Evolutionary conservation across 2,113 vertebrate species (phyloP).

Genomic region (Gymnarchus niloticus): DNA sequence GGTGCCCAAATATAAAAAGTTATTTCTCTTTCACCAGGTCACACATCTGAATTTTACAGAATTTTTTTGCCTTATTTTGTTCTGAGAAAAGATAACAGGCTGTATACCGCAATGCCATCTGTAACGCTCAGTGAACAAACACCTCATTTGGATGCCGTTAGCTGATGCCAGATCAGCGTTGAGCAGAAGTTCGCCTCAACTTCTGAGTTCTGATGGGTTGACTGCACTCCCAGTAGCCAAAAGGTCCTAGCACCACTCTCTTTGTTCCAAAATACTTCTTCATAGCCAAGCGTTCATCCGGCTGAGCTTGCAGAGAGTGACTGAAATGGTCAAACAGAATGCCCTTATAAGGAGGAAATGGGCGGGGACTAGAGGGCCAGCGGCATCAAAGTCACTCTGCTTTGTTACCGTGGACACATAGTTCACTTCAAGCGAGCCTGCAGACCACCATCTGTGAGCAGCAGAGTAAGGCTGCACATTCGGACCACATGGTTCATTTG

Average conservation of each 20-base stretch:
- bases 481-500: neutral
- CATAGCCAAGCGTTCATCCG: neutral
- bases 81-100: neutral
- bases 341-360: too few relatives aligned
- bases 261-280: neutral
- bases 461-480: neutral
- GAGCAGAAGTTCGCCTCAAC: too few relatives aligned
- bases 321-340: too few relatives aligned
- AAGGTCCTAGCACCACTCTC: neutral
- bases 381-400: too few relatives aligned
- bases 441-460: neutral
- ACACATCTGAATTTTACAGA: too few relatives aligned
- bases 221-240: neutral
- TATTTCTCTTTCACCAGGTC: too few relatives aligned
- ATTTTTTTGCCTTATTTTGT: too few relatives aligned
- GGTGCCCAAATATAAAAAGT: neutral
- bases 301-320: neutral
- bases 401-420: too few relatives aligned
- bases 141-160: neutral
- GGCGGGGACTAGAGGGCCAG: too few relatives aligned
- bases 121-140: neutral
- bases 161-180: too few relatives aligned
- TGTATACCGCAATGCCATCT: neutral
- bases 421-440: neutral
- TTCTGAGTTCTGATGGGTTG: too few relatives aligned